Base-by-base conservation (phyloP, 1,140 invertebrate species). In the Samia ricini region DNA sequence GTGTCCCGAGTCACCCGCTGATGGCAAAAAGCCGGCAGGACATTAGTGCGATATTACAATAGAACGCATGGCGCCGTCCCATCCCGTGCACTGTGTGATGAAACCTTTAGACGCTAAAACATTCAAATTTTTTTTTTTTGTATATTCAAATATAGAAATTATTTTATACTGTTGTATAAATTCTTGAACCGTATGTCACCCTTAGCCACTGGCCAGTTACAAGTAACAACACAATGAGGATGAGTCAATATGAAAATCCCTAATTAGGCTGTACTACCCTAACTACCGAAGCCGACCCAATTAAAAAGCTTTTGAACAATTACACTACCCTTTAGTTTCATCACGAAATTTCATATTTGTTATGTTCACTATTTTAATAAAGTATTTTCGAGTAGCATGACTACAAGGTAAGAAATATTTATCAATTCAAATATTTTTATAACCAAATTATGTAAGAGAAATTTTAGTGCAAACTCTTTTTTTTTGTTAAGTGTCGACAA, bases 281-380 rank as follows among this genome's bases (percentile, higher is more conserved):
- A 66, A 66, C 63, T 73, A 69, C 78, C 76, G 74, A 69, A 23
- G 21, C 67, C 64, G 26, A 69, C 76, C 84, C 85, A 87, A 88
- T 88, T 88, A 88, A 72, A 74, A 76, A 63, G 71, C 74, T 81
- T 81, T 78, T 74, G 68, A 80, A 78, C 83, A 81, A 76, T 85
- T 77, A 42, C 33, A 15, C 33, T 12, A 42, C 10, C 33, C 33
- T 42, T 42, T 42, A 42, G 76, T 42, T 42, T 42, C 33, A 42
- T 42, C 15, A 42, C 33, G 4, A 42, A 42, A 42, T 42, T 42
- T 42, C 33, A 12, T 42, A 42, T 42, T 42, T n/a, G n/a, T 8
- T 42, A 5, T 42, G 10, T 1, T 4, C 33, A 42, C 33, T 42
- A 15, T 5, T 15, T 42, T 15, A 15, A 42, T 42, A 42, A 29